phyloP scores from a whole-genome alignment of 1,140 invertebrate genomes.

The Drosophila carrolli region DNA sequence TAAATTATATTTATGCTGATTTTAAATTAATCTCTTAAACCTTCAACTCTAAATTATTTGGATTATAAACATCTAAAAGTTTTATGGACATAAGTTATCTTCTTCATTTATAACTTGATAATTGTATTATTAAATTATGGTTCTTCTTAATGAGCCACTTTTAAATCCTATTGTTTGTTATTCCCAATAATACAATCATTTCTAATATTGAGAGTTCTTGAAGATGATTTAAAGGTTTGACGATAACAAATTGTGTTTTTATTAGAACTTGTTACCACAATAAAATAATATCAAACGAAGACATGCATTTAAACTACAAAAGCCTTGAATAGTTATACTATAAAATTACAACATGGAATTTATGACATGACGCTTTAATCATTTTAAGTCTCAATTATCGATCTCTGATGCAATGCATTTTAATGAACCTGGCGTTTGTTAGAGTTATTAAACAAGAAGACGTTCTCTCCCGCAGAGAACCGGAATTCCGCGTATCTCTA shows the following conservation, averaged over 20 bases:
- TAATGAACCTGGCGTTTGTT: slow-evolving; percentile 28
- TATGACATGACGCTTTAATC: slow-evolving; percentile 22
- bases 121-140: slow-evolving; percentile 1
- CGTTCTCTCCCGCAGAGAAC: slow-evolving; percentile 12
- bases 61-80: neutral
- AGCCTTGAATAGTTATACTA: neutral
- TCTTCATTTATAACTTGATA: neutral
- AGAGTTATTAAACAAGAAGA: slow-evolving; percentile 20
- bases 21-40: neutral
- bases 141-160: neutral
- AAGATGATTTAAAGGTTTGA: slow-evolving; percentile 4
- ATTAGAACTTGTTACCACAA: slow-evolving; percentile 19
- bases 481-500: slow-evolving; percentile 34
- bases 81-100: slow-evolving; percentile 6
- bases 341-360: slow-evolving; percentile 7
- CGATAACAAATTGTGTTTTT: slow-evolving; percentile 11
- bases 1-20: neutral
- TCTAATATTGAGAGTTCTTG: neutral
- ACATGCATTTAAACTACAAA: slow-evolving; percentile 1
- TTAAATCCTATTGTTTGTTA: slow-evolving; percentile 17
- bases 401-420: slow-evolving; percentile 47
- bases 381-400: slow-evolving; percentile 24
- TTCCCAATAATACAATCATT: slow-evolving; percentile 10
- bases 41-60: too few relatives aligned
- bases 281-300: too few relatives aligned